Percentiles rank a stretch among this genome's conserved stretches.
phyloP scores from a whole-genome alignment of 1,140 invertebrate species.

The Calliopsis andreniformis region DNA sequence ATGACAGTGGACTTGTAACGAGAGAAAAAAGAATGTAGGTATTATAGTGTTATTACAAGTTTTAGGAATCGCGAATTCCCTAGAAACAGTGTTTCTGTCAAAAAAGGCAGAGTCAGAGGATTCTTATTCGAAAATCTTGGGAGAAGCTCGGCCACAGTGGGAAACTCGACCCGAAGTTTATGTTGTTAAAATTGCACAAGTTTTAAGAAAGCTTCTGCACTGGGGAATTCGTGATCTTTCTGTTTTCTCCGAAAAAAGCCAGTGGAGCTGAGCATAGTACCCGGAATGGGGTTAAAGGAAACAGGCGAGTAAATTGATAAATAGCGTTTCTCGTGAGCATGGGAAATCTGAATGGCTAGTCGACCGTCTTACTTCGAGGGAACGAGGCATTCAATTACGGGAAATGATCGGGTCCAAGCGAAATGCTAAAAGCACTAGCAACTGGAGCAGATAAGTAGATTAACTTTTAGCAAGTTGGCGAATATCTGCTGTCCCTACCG shows the following conservation, averaged over 20 bases:
- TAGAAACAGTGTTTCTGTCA: too few species aligned
- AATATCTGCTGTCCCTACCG: background rate
- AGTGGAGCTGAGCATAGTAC: background rate
- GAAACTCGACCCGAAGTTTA: background rate
- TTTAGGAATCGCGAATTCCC: too few species aligned
- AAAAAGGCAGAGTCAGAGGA: too few species aligned
- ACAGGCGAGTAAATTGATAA: background rate
- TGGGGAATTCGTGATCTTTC: background rate
- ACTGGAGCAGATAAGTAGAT: conserved; percentile 23
- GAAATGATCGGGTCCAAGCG: background rate
- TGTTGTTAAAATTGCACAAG: conserved; percentile 38
- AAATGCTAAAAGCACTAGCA: conserved; percentile 10
- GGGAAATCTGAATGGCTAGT: conserved; percentile 6
- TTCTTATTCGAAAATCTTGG: too few species aligned
- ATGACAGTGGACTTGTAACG: too few species aligned
- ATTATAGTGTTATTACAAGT: too few species aligned
- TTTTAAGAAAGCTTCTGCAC: background rate
- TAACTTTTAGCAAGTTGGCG: conserved; percentile 19
- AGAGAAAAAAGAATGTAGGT: too few species aligned
- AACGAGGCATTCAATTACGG: conserved; percentile 18
- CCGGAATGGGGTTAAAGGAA: background rate
- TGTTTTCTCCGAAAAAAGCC: background rate
- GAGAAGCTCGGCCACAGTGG: too few species aligned
- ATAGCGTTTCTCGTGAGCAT: background rate
- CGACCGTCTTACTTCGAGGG: conserved; percentile 3